Evolutionary conservation across 2,113 vertebrate genomes (phyloP), one percentile per base, ranked within the genome.

Genomic region (Trichechus manatus): DNA sequence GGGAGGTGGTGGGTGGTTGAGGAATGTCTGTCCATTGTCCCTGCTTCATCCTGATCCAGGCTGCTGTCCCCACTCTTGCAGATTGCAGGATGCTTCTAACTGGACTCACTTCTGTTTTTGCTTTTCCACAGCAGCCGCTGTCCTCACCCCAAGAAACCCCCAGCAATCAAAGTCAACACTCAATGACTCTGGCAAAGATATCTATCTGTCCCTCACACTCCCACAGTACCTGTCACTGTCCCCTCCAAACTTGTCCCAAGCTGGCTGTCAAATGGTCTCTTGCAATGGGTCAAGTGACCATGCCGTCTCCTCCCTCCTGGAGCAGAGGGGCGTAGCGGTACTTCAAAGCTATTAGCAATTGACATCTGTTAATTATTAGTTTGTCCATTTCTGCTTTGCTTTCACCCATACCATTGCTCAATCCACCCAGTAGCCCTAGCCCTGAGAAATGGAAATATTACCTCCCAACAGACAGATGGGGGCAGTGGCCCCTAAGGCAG

Each of bases 281-380:
- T 63, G 61, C 47, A 31, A 42, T 47, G 79, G 56, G 47, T 70
- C 89, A 70, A 66, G 96, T 6, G 75, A 59, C 86, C 47, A 33
- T 29, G 59, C 14, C 29, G 31, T 72, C 27, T 63, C 63, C 47
- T 50, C 68, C 82, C 56, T 74, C n/a, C 22, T 53, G 3, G 61
- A 23, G 53, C 7, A 15, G 68, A 6, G 25, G 44, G 56, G 6
- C 19, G 25, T 44, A n/a, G 66, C 31, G 59, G 81, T 23, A 56
- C 96, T 94, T 97, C 85, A 50, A 89, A 93, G 61, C 86, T 72
- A 87, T 63, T 88, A 88, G 93, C 91, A 95, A 83, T 64, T 94
- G 95, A 56, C 94, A 89, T 91, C 81, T 96, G 95, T 94, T 96
- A 94, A 97, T 96, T 81, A 96, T 96, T 95, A 95, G 36, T 86